Evolutionary conservation across 1,140 invertebrate species (phyloP).

Genomic region (Ganaspis sp.): DNA sequence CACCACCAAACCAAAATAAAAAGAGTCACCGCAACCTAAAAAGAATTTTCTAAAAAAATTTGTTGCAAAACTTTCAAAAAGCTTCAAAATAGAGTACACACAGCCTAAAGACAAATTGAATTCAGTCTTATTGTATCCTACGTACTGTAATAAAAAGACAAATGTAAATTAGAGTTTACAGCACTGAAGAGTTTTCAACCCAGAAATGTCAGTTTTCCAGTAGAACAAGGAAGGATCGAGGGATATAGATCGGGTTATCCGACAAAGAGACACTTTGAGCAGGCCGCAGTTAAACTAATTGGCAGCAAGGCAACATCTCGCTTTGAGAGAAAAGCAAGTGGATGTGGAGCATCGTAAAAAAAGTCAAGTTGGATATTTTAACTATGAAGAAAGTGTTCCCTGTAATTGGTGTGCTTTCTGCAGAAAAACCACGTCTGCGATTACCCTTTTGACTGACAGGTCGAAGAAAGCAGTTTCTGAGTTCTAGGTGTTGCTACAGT

Average conservation of each 20-base stretch:
- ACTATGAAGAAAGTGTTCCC: constrained; percentile 28
- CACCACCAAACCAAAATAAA: too few relatives aligned
- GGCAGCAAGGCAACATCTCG: constrained; percentile 19
- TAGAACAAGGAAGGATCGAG: constrained; percentile 12
- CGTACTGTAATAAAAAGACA: too few relatives aligned
- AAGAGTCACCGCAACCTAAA: too few relatives aligned
- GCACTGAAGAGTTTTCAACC: neutral
- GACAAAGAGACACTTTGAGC: constrained; percentile 28
- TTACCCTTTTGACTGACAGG: constrained; percentile 27
- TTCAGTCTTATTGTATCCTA: too few relatives aligned
- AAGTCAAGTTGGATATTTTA: constrained; percentile 29
- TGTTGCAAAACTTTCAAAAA: too few relatives aligned
- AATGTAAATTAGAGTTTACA: too few relatives aligned
- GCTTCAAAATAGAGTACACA: too few relatives aligned
- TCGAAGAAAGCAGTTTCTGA: constrained; percentile 17
- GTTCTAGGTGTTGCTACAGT: constrained; percentile 6
- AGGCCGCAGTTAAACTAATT: constrained; percentile 16
- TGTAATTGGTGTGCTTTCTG: neutral
- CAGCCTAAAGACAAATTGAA: too few relatives aligned
- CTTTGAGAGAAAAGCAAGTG: constrained; percentile 8
- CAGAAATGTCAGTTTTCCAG: constrained; percentile 7
- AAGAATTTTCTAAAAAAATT: too few relatives aligned
- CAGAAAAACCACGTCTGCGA: neutral
- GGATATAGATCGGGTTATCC: constrained; percentile 15
- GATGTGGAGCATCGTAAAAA: constrained; percentile 16